Conservation (phyloP, 2,888 invertebrate species). For the Stenchaetothrips biformis region DNA sequence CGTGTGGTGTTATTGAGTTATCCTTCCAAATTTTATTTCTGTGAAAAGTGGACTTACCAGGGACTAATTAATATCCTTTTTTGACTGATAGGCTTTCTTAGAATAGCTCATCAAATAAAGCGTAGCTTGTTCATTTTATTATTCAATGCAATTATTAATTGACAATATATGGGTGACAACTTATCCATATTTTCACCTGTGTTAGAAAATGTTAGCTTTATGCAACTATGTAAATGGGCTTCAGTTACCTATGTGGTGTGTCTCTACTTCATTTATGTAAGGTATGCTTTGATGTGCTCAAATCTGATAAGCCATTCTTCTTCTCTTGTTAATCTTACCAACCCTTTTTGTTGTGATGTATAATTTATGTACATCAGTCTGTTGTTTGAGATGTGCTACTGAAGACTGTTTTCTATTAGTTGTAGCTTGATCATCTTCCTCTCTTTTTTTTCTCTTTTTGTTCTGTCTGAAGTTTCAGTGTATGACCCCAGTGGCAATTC, state of each 20-base stretch:
- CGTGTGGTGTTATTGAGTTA: neutral
- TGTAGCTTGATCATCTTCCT: neutral
- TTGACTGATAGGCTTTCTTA: conserved; percentile 1
- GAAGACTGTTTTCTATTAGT: neutral
- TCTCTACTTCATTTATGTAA: too few relatives aligned
- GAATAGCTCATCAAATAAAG: neutral
- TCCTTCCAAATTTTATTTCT: neutral
- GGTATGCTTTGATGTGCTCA: too few relatives aligned
- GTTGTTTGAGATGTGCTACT: too few relatives aligned
- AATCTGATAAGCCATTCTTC: too few relatives aligned
- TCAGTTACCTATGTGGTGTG: too few relatives aligned
- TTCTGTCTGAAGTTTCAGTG: neutral
- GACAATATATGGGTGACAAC: neutral
- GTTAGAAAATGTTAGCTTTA: neutral
- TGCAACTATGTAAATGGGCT: too few relatives aligned
- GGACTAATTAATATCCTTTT: neutral
- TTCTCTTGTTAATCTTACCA: too few relatives aligned
- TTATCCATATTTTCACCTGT: neutral
- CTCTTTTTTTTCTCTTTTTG: neutral
- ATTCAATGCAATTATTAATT: neutral
- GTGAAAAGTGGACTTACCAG: neutral
- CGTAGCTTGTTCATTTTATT: neutral
- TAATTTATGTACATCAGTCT: too few relatives aligned
- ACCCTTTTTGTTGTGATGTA: neutral
- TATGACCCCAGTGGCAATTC: neutral